phyloP scores from a whole-genome alignment of 2,888 invertebrate species.

The Marasmarcha lunaedactyla region DNA sequence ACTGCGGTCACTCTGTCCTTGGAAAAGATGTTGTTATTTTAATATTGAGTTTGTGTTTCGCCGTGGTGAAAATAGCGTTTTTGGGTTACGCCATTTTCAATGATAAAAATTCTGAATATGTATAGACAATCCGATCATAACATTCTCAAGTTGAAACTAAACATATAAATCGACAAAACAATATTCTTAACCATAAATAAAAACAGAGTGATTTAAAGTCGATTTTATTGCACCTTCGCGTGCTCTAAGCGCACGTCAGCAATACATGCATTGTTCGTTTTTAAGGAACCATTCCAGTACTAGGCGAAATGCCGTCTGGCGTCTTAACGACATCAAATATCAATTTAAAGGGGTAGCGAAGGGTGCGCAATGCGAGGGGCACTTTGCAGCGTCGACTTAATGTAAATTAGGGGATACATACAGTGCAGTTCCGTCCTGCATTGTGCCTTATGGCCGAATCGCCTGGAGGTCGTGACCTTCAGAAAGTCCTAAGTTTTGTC shows the following conservation, averaged over 20 bases:
- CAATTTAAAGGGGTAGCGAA: constrained; percentile 21
- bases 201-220: no score
- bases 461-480: not conserved
- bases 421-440: constrained; percentile 18
- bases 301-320: constrained; percentile 9
- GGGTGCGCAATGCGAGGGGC: constrained; percentile 19
- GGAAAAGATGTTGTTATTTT: no score
- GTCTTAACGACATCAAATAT: constrained; percentile 20
- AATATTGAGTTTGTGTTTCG: no score
- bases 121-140: no score
- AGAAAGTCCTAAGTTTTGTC: no score
- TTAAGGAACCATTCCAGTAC: not conserved
- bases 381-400: constrained; percentile 18
- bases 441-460: constrained; percentile 6
- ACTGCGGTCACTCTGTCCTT: no score
- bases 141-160: no score
- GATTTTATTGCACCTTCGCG: not conserved
- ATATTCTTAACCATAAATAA: no score
- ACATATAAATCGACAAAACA: no score
- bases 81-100: no score
- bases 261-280: not conserved
- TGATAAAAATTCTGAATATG: no score
- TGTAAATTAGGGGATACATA: constrained; percentile 19
- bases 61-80: no score
- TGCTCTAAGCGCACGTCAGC: not conserved